Evolutionary conservation across 1,140 invertebrate genomes (phyloP).

Genomic region (Drosophila nasuta): DNA sequence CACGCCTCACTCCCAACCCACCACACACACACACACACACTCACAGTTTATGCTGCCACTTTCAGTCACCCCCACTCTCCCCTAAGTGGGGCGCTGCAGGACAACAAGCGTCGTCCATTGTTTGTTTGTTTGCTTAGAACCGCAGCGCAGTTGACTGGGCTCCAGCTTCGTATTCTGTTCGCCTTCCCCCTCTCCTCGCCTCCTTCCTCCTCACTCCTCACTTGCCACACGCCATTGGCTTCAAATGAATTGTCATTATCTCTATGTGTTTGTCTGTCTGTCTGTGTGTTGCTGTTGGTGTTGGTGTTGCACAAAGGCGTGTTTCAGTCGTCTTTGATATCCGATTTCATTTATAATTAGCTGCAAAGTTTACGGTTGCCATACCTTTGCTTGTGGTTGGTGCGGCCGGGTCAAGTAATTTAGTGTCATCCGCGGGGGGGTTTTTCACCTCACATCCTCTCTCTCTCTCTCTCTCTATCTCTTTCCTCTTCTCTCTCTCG

Average conservation of each 20-base stretch:
- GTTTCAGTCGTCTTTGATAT: constrained; percentile 74
- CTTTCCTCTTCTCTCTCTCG: background rate
- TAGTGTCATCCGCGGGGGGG: constrained; percentile 45
- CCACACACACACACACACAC: background rate
- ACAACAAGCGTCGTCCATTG: constrained; percentile 64
- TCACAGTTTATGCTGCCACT: background rate
- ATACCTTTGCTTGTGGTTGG: constrained; percentile 76
- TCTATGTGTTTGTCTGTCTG: constrained; percentile 12
- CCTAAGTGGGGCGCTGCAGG: constrained; percentile 15
- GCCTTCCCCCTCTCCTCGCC: background rate
- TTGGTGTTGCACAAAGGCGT: constrained; percentile 67
- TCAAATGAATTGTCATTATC: constrained; percentile 72
- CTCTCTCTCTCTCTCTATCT: background rate
- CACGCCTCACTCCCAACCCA: background rate
- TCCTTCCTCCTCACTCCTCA: background rate
- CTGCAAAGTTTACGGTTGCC: constrained; percentile 77
- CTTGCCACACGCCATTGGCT: constrained; percentile 19
- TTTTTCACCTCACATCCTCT: background rate
- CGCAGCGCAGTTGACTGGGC: constrained; percentile 63
- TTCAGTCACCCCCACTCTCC: background rate
- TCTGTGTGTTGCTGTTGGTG: constrained; percentile 15
- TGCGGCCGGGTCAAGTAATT: constrained; percentile 73
- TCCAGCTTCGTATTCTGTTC: constrained; percentile 21
- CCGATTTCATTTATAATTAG: constrained; percentile 82
- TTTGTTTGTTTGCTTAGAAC: constrained; percentile 75